phyloP scores from a whole-genome alignment of 2,113 vertebrate genomes.

The Lota lota region DNA sequence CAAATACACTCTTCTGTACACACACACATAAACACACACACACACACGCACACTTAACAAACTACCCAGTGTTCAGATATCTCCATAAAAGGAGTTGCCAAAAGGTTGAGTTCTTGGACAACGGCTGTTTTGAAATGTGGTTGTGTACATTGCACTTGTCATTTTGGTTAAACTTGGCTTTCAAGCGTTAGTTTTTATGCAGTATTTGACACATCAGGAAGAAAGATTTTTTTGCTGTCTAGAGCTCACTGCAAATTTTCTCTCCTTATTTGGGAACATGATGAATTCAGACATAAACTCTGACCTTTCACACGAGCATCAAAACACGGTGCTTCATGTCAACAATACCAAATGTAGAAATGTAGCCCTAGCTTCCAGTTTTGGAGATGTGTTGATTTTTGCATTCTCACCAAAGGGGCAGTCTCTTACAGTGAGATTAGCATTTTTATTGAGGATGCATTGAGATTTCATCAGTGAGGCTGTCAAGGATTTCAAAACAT shows the following conservation, averaged over 20 bases:
- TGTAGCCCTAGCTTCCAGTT: no score
- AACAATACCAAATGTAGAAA: no score
- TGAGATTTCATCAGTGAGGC: no score
- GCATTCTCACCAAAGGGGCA: no score
- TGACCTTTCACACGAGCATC: no score
- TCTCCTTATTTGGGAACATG: neutral
- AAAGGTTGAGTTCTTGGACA: slow-evolving; percentile 34
- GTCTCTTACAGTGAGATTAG: no score
- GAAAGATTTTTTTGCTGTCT: slow-evolving; percentile 22
- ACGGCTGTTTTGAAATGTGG: slow-evolving; percentile 6
- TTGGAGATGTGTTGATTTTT: no score
- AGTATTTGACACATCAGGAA: neutral
- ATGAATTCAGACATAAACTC: no score
- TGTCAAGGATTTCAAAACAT: no score
- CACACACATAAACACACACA: slow-evolving; percentile 1
- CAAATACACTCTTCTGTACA: neutral
- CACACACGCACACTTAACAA: slow-evolving; percentile 1
- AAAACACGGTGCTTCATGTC: no score
- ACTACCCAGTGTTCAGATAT: neutral
- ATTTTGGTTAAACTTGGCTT: slow-evolving; percentile 29
- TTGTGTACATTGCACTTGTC: slow-evolving; percentile 49
- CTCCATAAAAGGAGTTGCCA: slow-evolving; percentile 40
- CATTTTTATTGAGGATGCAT: no score
- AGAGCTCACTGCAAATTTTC: slow-evolving; percentile 25
- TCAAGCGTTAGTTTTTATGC: slow-evolving; percentile 15